phyloP scores from a whole-genome alignment of 2,888 invertebrate species.

The Charanyca ferruginea region DNA sequence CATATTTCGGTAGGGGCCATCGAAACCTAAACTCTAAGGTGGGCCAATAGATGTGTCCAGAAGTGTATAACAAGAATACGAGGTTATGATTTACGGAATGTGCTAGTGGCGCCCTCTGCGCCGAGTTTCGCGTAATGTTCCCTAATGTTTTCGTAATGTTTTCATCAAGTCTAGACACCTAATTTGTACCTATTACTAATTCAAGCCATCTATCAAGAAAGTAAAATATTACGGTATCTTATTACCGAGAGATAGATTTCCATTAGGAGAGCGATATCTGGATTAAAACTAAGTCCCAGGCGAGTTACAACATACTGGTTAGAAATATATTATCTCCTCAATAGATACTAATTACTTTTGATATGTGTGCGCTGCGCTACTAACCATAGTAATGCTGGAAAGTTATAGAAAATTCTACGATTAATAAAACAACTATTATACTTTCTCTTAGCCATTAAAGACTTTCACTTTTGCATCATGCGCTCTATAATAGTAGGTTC shows the following conservation, averaged over 20 bases:
- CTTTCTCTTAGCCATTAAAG: conserved; percentile 50
- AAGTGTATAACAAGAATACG: no score
- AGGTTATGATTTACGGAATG: no score
- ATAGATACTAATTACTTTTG: conserved; percentile 26
- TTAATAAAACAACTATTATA: conserved; percentile 40
- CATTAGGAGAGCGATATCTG: conserved; percentile 24
- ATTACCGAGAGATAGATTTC: conserved; percentile 24
- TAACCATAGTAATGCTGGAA: conserved; percentile 34
- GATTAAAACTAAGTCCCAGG: conserved; percentile 9
- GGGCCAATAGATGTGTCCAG: no score
- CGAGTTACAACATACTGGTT: conserved; percentile 16
- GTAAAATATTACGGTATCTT: conserved; percentile 25
- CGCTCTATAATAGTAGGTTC: conserved; percentile 1
- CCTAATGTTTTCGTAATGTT: no score
- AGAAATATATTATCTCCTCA: conserved; percentile 18
- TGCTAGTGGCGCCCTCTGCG: no score
- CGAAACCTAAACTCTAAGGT: no score
- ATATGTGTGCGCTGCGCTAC: conserved; percentile 9
- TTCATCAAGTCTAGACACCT: conserved; percentile 16
- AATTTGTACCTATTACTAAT: conserved; percentile 13
- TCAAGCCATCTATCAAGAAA: conserved; percentile 7
- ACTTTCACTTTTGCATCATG: conserved; percentile 33
- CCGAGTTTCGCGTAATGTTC: no score
- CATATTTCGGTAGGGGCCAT: no score
- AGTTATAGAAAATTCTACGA: conserved; percentile 44